Base-by-base conservation (phyloP, 2,113 vertebrate species). In the Salminus brasiliensis region DNA sequence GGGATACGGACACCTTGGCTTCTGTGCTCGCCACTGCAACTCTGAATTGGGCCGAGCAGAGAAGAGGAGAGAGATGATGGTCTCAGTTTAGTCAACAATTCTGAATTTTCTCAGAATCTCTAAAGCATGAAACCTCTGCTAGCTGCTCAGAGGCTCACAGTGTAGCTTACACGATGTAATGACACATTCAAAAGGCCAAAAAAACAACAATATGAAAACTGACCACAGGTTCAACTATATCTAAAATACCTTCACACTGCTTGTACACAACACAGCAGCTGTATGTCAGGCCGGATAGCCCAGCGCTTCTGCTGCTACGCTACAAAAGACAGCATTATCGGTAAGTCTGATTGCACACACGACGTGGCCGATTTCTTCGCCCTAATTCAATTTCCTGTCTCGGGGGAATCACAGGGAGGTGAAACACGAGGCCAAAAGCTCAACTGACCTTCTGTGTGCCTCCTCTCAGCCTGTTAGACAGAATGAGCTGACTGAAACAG, bases 361-460 rank as follows among this genome's bases (percentile, higher is more conserved):
- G 88, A 88, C 87, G 88, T 86, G 86, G 82, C 83, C 82, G 76
- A 92, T 92, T 90, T 90, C 83, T 85, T 83, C 73, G 57, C 53
- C 77, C 70, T 90, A 92, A 93, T 88, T 91, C 81, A 87, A 92
- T 92, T 92, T 91, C 89, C 89, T 89, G 76, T 75, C 74, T 78
- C 72, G 68, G 18, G 60, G 87, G 81, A 36, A 53, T 55, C 49
- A 25, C 30, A 55, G 30, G 55, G 21, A 32, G 39, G 4, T 39
- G 63, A 80, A 55, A 34, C 18, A 12, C 32, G 36, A 49, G 60
- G 23, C 2, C 53, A 30, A 25, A n/a, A 29, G 32, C 12, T 68
- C 32, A 45, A 52, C 15, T 21, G 27, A 34, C 15, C 41, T 18
- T 36, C 32, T 72, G 57, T 80, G 39, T 13, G 60, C 18, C 39